Evolutionary conservation across 2,113 vertebrate species (phyloP).

Genomic region (Myotis yumanensis): DNA sequence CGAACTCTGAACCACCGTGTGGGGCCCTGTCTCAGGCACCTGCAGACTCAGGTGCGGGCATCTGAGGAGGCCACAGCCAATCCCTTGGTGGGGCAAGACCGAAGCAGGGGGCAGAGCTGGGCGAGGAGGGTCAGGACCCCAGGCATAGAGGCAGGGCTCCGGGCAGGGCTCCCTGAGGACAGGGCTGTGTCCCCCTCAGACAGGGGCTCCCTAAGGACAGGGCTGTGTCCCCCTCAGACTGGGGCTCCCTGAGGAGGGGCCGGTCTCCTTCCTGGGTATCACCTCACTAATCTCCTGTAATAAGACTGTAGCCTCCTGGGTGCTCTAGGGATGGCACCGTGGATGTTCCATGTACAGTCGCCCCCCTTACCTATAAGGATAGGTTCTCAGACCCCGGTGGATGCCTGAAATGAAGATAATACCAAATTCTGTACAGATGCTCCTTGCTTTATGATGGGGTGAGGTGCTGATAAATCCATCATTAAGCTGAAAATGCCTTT

Average conservation of each 20-base stretch:
- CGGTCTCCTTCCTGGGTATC: background rate
- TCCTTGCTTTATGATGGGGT: background rate
- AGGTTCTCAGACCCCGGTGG: background rate
- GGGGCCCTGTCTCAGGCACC: background rate
- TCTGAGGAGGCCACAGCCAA: background rate
- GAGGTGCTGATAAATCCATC: background rate
- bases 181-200: no score
- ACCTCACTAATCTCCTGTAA: background rate
- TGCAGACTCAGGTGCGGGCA: background rate
- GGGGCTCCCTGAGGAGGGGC: background rate
- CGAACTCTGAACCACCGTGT: background rate
- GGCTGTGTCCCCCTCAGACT: no score
- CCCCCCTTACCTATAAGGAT: background rate
- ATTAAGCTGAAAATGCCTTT: background rate
- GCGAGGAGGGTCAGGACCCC: background rate
- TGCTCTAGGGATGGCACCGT: background rate
- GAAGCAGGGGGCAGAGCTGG: background rate
- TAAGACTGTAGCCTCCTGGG: background rate
- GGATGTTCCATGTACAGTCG: background rate
- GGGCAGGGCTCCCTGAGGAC: background rate
- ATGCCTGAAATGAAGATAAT: background rate
- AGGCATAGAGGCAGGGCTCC: background rate
- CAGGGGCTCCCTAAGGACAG: no score
- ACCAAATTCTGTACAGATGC: background rate
- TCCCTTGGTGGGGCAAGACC: background rate